phyloP scores from a whole-genome alignment of 2,113 vertebrate species.

The Campylomormyrus tamandua region DNA sequence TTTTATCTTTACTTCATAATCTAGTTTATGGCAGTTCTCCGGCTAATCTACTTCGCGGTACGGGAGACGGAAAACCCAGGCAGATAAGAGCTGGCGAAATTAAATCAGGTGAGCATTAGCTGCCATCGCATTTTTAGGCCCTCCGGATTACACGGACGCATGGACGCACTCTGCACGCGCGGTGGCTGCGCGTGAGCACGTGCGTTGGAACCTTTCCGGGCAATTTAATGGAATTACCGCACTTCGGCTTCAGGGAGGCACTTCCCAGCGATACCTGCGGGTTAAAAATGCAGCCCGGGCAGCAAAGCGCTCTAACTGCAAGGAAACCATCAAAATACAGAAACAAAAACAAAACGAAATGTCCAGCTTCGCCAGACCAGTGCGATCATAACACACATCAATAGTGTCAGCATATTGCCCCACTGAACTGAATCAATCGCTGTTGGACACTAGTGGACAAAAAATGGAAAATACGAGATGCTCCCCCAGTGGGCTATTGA shows the following conservation, averaged over 20 bases:
- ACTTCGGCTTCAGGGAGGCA: neutral
- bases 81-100: slow-evolving; percentile 14
- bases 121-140: slow-evolving; percentile 10
- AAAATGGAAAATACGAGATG: neutral
- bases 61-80: slow-evolving; percentile 6
- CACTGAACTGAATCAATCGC: neutral
- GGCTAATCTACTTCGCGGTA: slow-evolving; percentile 6
- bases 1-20: slow-evolving; percentile 15
- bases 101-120: slow-evolving; percentile 20
- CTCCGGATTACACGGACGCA: neutral
- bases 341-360: neutral
- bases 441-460: neutral
- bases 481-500: neutral
- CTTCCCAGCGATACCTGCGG: neutral
- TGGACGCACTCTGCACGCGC: too few species aligned
- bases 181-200: neutral
- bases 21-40: slow-evolving; percentile 12
- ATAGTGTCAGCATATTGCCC: neutral
- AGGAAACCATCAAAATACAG: neutral
- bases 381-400: neutral
- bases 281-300: neutral
- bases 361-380: too few species aligned
- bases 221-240: neutral
- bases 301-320: neutral
- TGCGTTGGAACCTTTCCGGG: neutral